Evolutionary conservation across 2,797 vertebrate species (phyloP).

Genomic region (Perodicticus potto): DNA sequence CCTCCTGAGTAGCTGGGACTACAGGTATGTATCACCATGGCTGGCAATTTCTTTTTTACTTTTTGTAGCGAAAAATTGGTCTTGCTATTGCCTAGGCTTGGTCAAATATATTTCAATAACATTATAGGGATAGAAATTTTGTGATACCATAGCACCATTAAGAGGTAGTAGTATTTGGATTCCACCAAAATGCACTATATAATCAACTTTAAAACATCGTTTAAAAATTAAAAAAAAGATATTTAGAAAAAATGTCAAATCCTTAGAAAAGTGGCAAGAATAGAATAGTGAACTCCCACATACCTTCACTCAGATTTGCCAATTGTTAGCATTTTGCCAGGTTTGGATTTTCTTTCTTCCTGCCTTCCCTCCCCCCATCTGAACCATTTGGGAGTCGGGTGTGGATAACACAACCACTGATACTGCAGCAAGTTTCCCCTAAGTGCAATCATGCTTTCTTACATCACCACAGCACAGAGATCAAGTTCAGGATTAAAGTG

Average conservation of each 20-base stretch:
- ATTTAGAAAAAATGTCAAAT: slow-evolving; percentile 23
- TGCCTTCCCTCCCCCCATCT: background rate
- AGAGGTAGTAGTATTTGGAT: background rate
- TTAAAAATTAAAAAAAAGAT: background rate
- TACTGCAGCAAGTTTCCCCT: background rate
- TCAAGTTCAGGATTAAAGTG: background rate
- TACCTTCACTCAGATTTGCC: background rate
- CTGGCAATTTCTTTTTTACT: background rate
- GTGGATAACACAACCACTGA: background rate
- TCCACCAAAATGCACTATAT: slow-evolving; percentile 40
- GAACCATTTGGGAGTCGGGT: background rate
- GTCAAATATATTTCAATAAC: slow-evolving; percentile 11
- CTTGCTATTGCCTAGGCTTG: background rate
- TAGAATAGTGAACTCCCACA: background rate
- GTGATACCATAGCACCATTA: background rate
- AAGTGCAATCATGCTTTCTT: background rate
- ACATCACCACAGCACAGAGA: background rate
- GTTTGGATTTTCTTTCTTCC: background rate
- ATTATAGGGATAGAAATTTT: slow-evolving; percentile 13
- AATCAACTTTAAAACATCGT: background rate
- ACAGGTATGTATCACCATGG: background rate
- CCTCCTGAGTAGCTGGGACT: background rate
- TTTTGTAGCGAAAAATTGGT: background rate
- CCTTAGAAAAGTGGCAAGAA: background rate
- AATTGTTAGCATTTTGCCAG: background rate